Base-by-base conservation (phyloP, 2,888 invertebrate genomes). In the Cancer borealis region DNA sequence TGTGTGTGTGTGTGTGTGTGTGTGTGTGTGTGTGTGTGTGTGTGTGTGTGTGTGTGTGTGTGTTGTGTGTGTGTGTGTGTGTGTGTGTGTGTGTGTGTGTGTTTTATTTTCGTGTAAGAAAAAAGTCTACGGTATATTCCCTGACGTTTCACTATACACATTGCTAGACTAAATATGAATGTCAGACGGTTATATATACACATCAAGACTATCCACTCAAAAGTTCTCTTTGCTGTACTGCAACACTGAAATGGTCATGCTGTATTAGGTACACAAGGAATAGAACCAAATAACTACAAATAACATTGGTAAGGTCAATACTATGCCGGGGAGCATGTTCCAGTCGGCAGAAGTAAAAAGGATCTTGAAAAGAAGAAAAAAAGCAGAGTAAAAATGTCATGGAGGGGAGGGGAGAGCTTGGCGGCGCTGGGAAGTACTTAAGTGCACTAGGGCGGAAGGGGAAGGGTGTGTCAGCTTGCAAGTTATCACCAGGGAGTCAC, bases 401-500 rank as follows among this genome's bases (percentile, higher is more conserved):
- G 12, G 39, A 84, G 39, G 39, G 26, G 0, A 84, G 84, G 84
- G 84, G 84, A 84, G 84, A 84, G 84, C 84, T 84, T 84, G 84
- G 84, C 84, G 84, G 84, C 17, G 30, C 14, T 3, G 26, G 84
- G 84, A 84, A 84, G 84, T 84, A 84, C 84, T 84, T 39, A 84
- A 39, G 84, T 84, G 84, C 84, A 84, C 84, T 8, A 39, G 84
- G 84, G 84, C 17, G 17, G 84, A 84, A 84, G 84, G 39, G 84
- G 84, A 73, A 84, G 84, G 84, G 84, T 84, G 84, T 84, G 84
- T 84, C 84, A 84, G 84, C 14, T 4, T 84, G 84, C 10, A 39
- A 84, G 84, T 84, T 84, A 84, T 84, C 39, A 84, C 84, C 84
- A 14, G 84, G 39, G 84, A 84, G 84, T 84, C 84, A 84, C 39